Percentiles rank a stretch among this genome's conserved stretches.
Evolutionary conservation across 2,888 invertebrate genomes (phyloP).

Genomic region (Ptilodon capucinus): DNA sequence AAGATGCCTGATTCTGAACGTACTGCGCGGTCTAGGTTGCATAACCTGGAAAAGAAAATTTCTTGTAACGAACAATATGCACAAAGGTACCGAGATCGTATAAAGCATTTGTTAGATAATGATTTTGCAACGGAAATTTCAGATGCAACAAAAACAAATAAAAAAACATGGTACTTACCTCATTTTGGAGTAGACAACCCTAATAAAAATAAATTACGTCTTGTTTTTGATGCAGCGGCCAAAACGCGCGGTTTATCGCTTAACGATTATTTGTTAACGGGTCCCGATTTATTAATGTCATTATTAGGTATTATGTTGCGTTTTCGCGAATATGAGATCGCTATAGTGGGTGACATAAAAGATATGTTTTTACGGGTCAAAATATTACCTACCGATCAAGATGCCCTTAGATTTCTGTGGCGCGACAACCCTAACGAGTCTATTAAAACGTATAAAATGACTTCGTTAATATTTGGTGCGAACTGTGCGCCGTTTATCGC

Average conservation of each 20-base stretch:
- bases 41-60: conserved; percentile 22
- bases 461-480: conserved; percentile 2
- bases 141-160: conserved; percentile 1
- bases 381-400: neutral
- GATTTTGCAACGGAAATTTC: conserved; percentile 17
- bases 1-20: conserved; percentile 4
- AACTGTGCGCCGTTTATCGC: conserved; percentile 4
- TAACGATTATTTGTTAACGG: conserved; percentile 9
- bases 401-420: neutral
- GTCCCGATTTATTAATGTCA: neutral
- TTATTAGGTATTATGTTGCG: no score
- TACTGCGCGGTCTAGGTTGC: conserved; percentile 15
- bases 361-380: neutral
- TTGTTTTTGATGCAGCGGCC: conserved; percentile 27
- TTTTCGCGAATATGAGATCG: neutral
- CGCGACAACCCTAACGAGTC: neutral
- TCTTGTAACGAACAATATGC: conserved; percentile 4
- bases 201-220: conserved; percentile 23
- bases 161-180: conserved; percentile 26
- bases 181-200: conserved; percentile 32
- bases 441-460: neutral
- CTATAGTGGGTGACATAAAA: neutral
- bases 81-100: conserved; percentile 16
- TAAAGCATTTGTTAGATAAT: conserved; percentile 26
- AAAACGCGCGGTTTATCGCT: conserved; percentile 9